Percentiles rank a stretch among this genome's conserved stretches.
These are phyloP conservation scores for Danaus chrysippus DNA, from an alignment of 2,888 invertebrate genomes.

Conservation along the genomic window DNA sequence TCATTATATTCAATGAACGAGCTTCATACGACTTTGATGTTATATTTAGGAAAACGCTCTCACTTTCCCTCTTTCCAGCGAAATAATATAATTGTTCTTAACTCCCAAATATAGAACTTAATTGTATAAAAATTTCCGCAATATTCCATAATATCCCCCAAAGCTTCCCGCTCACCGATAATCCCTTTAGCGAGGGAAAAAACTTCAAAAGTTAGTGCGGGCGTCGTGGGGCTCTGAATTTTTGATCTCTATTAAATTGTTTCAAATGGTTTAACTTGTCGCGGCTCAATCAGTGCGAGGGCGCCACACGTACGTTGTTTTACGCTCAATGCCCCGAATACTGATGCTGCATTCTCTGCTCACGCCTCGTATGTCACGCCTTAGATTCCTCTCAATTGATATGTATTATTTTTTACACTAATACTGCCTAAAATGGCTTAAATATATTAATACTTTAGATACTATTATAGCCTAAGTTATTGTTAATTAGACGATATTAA, in stretches of 20 bases:
- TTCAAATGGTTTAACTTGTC: conserved; percentile 80
- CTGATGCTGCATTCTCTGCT: conserved; percentile 45
- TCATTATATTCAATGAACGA: too few relatives aligned
- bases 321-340: conserved; percentile 60
- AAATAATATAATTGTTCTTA: conserved; percentile 7
- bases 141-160: conserved; percentile 69
- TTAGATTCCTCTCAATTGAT: conserved; percentile 12
- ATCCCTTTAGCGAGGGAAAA: conserved; percentile 77
- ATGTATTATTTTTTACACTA: neutral
- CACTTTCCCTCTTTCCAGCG: conserved; percentile 15
- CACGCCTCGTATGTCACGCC: conserved; percentile 32
- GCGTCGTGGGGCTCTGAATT: conserved; percentile 70
- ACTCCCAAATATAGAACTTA: conserved; percentile 9
- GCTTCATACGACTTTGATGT: too few relatives aligned
- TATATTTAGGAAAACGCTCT: too few relatives aligned
- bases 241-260: conserved; percentile 80
- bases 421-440: neutral
- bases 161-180: conserved; percentile 69
- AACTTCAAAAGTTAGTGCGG: conserved; percentile 79
- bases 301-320: conserved; percentile 45
- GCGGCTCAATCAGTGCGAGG: conserved; percentile 74
- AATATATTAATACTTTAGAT: neutral
- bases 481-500: too few relatives aligned
- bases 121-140: conserved; percentile 51
- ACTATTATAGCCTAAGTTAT: too few relatives aligned